phyloP scores from a whole-genome alignment of 1,140 invertebrate genomes.

The Homarus americanus region DNA sequence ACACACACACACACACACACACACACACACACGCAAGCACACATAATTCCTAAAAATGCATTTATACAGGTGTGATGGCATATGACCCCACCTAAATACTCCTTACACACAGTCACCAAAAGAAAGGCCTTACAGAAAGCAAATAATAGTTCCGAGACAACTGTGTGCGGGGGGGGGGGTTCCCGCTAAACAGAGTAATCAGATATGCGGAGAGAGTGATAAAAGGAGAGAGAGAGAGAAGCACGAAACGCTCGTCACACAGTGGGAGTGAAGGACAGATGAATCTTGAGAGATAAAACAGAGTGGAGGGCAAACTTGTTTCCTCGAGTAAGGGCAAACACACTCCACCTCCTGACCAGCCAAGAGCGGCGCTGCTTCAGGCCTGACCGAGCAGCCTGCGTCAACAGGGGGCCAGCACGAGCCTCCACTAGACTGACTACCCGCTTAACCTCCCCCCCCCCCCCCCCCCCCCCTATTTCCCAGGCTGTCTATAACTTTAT shows the following conservation, averaged over 20 bases:
- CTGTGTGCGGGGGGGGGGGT: not conserved
- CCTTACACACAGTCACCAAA: too few relatives aligned
- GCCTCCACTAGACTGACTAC: too few relatives aligned
- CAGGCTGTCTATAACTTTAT: not conserved
- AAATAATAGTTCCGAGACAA: not conserved
- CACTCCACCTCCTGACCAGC: not conserved
- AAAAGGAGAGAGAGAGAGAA: conserved; percentile 7
- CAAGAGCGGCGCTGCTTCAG: not conserved
- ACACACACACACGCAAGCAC: too few relatives aligned
- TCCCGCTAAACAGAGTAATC: not conserved
- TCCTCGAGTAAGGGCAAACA: conserved; percentile 52
- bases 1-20: too few relatives aligned
- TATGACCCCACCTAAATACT: too few relatives aligned
- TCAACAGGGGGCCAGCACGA: conserved; percentile 12
- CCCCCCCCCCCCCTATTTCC: not conserved
- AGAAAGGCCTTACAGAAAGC: not conserved
- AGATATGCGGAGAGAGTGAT: not conserved
- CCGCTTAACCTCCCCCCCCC: not conserved
- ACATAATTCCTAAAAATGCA: too few relatives aligned
- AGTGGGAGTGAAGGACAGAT: conserved; percentile 48
- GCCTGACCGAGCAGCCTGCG: not conserved
- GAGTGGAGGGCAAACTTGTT: conserved; percentile 57
- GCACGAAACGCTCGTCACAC: conserved; percentile 24
- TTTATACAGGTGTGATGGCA: too few relatives aligned
- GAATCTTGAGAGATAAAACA: conserved; percentile 43